These are phyloP conservation scores for Leptinotarsa tumamoca DNA, from an alignment of 2,888 invertebrate genomes.

Conservation along the genomic window DNA sequence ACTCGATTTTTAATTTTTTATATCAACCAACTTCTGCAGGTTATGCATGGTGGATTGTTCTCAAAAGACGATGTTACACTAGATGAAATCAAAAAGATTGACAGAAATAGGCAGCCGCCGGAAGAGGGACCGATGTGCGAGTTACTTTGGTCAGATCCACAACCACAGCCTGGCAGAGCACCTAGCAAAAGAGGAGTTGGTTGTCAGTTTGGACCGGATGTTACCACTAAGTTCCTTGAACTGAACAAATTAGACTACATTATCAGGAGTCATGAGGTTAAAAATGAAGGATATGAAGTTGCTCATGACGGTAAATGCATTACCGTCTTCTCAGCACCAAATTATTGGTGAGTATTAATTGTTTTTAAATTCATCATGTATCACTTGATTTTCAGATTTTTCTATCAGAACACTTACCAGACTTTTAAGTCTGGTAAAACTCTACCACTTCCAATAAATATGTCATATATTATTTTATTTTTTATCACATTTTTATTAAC, in stretches of 20 bases:
- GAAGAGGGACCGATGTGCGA: constrained; percentile 98
- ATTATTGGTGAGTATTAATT: constrained; percentile 85
- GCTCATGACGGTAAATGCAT: constrained; percentile 96
- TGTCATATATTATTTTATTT: too few species aligned
- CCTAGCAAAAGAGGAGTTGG: constrained; percentile 98
- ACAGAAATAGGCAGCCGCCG: constrained; percentile 96
- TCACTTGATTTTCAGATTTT: neutral
- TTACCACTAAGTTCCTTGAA: constrained; percentile 87
- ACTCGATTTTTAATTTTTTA: neutral
- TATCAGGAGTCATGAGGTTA: constrained; percentile 97
- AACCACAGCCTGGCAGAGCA: constrained; percentile 86
- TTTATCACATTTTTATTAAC: too few species aligned
- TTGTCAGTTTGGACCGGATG: constrained; percentile 98
- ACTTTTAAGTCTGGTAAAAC: too few species aligned
- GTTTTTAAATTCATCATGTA: neutral
- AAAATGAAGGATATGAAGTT: constrained; percentile 94
- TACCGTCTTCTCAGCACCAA: constrained; percentile 99
- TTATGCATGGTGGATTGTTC: constrained; percentile 99
- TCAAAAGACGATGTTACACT: constrained; percentile 93
- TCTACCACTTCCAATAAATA: too few species aligned
- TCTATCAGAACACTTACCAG: too few species aligned
- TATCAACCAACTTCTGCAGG: constrained; percentile 67
- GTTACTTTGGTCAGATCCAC: constrained; percentile 98
- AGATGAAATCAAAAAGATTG: constrained; percentile 88
- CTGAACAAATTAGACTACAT: constrained; percentile 92